A percentile compares a stretch with the other conserved stretches of the same genome.
phyloP scores from a whole-genome alignment of 2,113 vertebrate species.

The Thinocorus orbignyianus region DNA sequence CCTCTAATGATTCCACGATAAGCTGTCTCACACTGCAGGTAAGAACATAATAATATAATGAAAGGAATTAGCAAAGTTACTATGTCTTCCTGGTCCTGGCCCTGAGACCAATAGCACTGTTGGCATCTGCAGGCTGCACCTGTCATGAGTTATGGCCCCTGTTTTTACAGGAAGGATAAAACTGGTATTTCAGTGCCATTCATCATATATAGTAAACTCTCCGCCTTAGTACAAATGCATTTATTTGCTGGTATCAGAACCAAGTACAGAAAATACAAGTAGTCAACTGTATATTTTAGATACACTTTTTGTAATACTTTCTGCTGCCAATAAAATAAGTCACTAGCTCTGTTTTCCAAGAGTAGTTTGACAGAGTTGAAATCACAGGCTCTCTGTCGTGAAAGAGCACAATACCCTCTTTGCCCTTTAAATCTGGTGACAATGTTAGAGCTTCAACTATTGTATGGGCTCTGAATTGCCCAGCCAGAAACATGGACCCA shows the following conservation, averaged over 20 bases:
- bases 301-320: constrained; percentile 61
- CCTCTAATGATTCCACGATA: neutral
- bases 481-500: neutral
- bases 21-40: neutral
- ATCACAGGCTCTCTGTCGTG: constrained; percentile 4
- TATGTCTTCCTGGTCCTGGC: neutral
- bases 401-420: constrained; percentile 34
- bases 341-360: constrained; percentile 35
- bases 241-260: constrained; percentile 21
- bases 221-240: neutral
- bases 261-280: constrained; percentile 53
- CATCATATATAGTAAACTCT: constrained; percentile 37
- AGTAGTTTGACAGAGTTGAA: constrained; percentile 48
- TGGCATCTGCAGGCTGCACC: constrained; percentile 45
- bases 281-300: constrained; percentile 45
- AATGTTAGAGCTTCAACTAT: neutral
- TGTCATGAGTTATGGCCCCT: constrained; percentile 30
- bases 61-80: constrained; percentile 17
- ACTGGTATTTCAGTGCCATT: constrained; percentile 15
- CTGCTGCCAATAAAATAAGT: constrained; percentile 63
- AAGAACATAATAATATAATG: neutral
- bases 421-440: constrained; percentile 29
- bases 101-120: constrained; percentile 21
- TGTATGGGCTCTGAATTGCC: neutral
- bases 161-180: constrained; percentile 43